Evolutionary conservation across 2,888 invertebrate genomes (phyloP).

Genomic region (Dione juno): DNA sequence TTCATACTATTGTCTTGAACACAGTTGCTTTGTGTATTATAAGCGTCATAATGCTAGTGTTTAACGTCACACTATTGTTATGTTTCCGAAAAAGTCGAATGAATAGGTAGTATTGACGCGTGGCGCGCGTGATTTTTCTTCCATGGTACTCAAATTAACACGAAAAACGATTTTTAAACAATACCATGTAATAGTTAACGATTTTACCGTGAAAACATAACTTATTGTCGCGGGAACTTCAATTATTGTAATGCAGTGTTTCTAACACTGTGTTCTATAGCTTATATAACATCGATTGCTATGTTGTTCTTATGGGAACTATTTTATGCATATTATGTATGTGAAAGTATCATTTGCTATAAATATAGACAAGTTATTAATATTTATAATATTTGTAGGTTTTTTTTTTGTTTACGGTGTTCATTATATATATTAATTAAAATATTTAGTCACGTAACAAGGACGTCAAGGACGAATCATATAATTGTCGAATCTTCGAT

Average conservation of each 20-base stretch:
- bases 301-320: background rate
- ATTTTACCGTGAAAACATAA: slow-evolving; percentile 21
- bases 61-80: slow-evolving; percentile 80
- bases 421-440: too few species aligned
- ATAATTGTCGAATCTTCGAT: too few species aligned
- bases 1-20: slow-evolving; percentile 73
- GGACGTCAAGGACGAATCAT: too few species aligned
- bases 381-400: too few species aligned
- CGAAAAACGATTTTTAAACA: slow-evolving; percentile 53
- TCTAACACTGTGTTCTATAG: background rate
- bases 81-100: slow-evolving; percentile 67
- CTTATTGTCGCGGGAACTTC: slow-evolving; percentile 2
- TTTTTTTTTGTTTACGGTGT: too few species aligned
- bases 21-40: slow-evolving; percentile 79
- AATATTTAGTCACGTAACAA: too few species aligned
- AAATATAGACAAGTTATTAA: too few species aligned
- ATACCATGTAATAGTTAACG: slow-evolving; percentile 35
- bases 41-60: slow-evolving; percentile 79
- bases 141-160: slow-evolving; percentile 67
- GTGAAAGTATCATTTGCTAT: background rate
- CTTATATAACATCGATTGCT: background rate
- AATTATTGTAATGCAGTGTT: background rate
- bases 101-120: slow-evolving; percentile 71
- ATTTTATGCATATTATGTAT: background rate
- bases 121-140: slow-evolving; percentile 74